Evolutionary conservation across 2,797 vertebrate genomes (phyloP).

Genomic region (Columba guinea): DNA sequence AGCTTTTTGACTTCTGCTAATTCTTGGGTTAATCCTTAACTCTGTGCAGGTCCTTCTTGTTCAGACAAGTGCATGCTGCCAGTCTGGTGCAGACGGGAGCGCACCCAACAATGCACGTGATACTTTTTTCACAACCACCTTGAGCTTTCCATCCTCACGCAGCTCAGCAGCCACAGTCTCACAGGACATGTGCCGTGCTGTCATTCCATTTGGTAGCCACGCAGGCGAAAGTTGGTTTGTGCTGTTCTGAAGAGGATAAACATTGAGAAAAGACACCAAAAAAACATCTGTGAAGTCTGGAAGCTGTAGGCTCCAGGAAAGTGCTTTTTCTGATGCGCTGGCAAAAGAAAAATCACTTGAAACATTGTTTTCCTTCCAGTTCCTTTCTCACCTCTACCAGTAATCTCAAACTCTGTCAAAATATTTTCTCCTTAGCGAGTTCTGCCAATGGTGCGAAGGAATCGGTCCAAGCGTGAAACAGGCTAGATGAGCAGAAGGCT

Average conservation of each 20-base stretch:
- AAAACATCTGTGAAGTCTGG: neutral
- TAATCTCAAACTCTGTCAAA: conserved; percentile 50
- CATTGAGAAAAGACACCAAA: neutral
- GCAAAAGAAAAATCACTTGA: neutral
- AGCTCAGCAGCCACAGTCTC: neutral
- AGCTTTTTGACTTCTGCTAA: neutral
- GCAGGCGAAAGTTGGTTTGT: neutral
- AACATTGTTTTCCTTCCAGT: conserved; percentile 38
- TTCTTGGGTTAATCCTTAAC: neutral
- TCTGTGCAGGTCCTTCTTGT: neutral
- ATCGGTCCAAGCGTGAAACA: conserved; percentile 15
- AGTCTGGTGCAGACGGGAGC: neutral
- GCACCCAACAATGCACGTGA: rapidly evolving
- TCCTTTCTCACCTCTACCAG: conserved; percentile 38
- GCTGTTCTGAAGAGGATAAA: neutral
- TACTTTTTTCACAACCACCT: neutral
- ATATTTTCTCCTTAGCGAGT: conserved; percentile 35
- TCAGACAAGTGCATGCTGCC: neutral
- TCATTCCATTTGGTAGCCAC: neutral
- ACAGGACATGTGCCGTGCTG: neutral
- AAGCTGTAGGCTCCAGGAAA: neutral
- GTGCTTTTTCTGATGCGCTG: neutral
- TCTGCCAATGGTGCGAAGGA: conserved; percentile 15
- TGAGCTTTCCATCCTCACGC: neutral
- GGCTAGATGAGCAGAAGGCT: conserved; percentile 21